These are phyloP conservation scores for Armadillidium nasatum DNA, from an alignment of 1,140 invertebrate genomes.

Conservation along the genomic window DNA sequence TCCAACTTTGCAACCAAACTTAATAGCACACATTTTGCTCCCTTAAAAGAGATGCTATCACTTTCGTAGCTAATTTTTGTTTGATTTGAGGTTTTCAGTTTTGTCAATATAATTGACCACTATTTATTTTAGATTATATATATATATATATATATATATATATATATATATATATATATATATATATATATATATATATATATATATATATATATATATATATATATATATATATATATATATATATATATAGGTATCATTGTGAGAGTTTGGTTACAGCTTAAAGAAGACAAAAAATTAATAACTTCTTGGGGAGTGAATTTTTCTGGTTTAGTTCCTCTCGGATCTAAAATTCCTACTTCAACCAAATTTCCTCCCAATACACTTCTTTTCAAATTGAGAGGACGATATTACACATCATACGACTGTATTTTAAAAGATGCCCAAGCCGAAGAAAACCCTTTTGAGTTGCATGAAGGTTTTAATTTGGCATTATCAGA, in stretches of 20 bases:
- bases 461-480: background rate
- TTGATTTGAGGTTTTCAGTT: background rate
- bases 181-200: background rate
- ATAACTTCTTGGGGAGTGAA: background rate
- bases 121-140: too few relatives aligned
- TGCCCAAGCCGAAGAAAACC: background rate
- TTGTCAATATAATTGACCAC: background rate
- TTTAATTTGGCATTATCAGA: background rate
- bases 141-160: background rate
- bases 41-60: background rate
- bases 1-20: too few relatives aligned
- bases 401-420: background rate
- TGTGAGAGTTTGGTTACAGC: background rate
- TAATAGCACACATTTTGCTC: too few relatives aligned
- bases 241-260: background rate
- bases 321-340: background rate
- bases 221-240: background rate
- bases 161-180: background rate
- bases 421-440: background rate
- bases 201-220: too few relatives aligned
- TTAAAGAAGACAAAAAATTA: background rate
- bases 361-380: background rate
- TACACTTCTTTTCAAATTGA: background rate
- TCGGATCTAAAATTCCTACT: background rate
- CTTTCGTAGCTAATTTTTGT: background rate